These are phyloP conservation scores for Poecile atricapillus DNA, from an alignment of 2,113 vertebrate genomes.

Conservation along the genomic window DNA sequence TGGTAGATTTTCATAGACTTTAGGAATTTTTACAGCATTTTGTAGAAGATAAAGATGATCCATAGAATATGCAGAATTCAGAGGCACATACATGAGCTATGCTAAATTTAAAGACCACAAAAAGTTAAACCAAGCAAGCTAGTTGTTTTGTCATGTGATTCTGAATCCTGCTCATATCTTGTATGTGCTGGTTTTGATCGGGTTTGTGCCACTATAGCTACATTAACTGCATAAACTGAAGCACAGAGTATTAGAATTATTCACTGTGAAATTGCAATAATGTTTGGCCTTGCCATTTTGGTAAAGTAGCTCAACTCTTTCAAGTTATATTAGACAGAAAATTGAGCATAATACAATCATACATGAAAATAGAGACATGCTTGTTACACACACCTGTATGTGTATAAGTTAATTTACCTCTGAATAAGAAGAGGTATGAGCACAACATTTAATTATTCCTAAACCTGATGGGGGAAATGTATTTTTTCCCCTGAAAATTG, in stretches of 20 bases:
- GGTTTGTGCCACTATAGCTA: neutral
- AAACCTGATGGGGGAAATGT: neutral
- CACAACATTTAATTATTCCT: neutral
- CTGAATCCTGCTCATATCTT: neutral
- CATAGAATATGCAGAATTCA: neutral
- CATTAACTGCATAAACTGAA: neutral
- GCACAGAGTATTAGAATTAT: neutral
- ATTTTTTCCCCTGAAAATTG: neutral
- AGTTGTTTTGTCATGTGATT: neutral
- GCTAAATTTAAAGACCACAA: neutral
- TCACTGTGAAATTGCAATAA: neutral
- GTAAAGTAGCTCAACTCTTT: neutral
- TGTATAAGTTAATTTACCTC: neutral
- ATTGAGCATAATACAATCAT: neutral
- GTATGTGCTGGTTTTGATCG: neutral
- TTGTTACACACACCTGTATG: neutral
- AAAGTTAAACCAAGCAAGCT: neutral
- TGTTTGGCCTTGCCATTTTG: neutral
- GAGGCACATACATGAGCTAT: neutral
- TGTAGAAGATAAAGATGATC: neutral
- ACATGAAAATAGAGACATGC: neutral
- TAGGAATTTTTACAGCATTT: neutral
- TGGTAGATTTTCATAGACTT: neutral
- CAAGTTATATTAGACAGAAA: neutral
- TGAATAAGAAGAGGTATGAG: neutral